Evolutionary conservation across 64 coral and sea anemone species (phyloP), one percentile per base, ranked within the genome.

Genomic region (Porites australiensis): DNA sequence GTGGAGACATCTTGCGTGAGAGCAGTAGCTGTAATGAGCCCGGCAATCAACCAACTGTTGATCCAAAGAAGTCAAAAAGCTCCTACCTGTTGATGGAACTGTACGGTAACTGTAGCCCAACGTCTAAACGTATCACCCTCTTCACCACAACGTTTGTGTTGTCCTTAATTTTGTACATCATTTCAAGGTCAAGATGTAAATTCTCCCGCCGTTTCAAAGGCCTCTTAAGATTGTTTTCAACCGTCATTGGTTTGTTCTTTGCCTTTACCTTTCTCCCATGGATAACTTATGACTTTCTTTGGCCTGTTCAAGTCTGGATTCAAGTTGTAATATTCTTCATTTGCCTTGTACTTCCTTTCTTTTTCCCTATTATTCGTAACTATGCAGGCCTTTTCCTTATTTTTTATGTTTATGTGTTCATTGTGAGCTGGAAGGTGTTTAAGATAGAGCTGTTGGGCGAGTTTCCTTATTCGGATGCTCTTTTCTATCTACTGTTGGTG

Each of bases 291-390:
- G 27, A 44, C 22, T 61, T 68, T 6, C 13, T 83, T 8, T 68
- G 44, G 44, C 80, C 58, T n/a, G 8, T 27, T 1, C 5, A 62
- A 62, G 14, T 37, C 0, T 83, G 80, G 80, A 43, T 83, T 22
- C 37, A 44, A 68, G 44, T 65, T 68, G 4, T 83, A 1, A 19
- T 44, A 19, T 64, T 83, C 27, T 49, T 64, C 4, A 19, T 50
- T 18, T 44, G 5, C 3, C n/a, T 83, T 55, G 45, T 62, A 5
- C 16, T 83, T 45, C 80, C 80, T 2, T 83, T 83, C 20, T 83
- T 83, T 27, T 10, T 83, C n/a, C 80, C 80, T 18, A n/a, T 83
- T 13, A 62, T 83, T 64, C 80, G 80, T 64, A 83, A 83, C 21
- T 58, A 55, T 13, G 80, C 80, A 4, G 80, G 20, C 11, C 3